Evolutionary conservation across 2,797 vertebrate species (phyloP), one percentile per base, ranked within the genome.

Genomic region (Coreius guichenoti): DNA sequence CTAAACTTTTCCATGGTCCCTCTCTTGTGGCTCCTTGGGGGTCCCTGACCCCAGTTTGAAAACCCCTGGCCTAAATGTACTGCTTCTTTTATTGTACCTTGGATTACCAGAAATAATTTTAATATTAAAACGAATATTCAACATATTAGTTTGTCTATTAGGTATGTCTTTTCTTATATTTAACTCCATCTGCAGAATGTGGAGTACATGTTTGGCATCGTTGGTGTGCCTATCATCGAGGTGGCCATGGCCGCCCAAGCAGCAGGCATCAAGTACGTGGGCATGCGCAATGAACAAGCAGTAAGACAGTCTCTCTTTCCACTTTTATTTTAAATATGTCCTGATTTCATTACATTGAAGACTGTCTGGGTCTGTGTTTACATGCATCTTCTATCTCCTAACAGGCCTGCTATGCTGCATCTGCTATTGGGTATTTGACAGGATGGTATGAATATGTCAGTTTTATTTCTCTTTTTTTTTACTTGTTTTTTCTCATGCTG

Each of bases 231-330:
- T 1, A 86, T 99, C 85, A 96, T 93, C 7, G 98, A 99, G 91
- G 94, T 99, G 0, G 98, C 97, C 87, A 83, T 98, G 90, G 97
- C 97, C 45, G 97, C 97, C 74, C 98, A 99, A 91, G 95, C 95
- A 6, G 91, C 90, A 72, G 98, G 98, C 79, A 97, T 99, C 90
- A 97, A 94, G 92, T 99, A 98, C 70, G 88, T 99, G 45, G 98
- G 98, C 63, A 99, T 99, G 98, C 96, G 97, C 86, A 99, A 99
- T 11, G 98, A 99, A 83, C 98, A 99, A 91, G 97, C 98, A 87
- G 98, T 99, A 94, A 96, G 94, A 92, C 26, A 13, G 9, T 21
- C 21, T 39, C 26, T 70, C 49, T 82, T 82, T 49, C 19, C 36
- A 63, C 58, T 9, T 43, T 43, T 31, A 45, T 31, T 74, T 67